phyloP scores from a whole-genome alignment of 1,140 invertebrate genomes.

The Sinella curviseta region DNA sequence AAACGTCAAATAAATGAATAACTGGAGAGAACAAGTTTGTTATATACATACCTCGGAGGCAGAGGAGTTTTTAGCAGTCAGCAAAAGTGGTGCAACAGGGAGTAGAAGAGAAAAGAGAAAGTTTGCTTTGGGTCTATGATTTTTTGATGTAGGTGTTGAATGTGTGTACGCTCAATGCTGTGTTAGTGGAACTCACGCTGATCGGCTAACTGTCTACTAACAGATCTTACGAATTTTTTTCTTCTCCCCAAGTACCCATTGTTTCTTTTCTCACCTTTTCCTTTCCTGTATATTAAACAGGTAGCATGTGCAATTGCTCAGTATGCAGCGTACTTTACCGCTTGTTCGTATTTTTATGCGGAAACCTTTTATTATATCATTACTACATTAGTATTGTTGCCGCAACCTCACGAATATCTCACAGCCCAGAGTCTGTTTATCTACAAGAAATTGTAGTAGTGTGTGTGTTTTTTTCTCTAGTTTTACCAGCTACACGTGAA shows the following conservation, averaged over 20 bases:
- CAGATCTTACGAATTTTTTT: too few relatives aligned
- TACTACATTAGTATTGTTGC: too few relatives aligned
- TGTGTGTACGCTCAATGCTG: neutral
- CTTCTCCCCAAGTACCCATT: neutral
- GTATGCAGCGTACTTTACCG: too few relatives aligned
- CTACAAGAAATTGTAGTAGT: too few relatives aligned
- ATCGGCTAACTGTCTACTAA: neutral
- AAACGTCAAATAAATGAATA: constrained; percentile 13
- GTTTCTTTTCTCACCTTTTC: neutral
- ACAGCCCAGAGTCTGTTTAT: too few relatives aligned
- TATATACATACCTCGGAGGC: neutral
- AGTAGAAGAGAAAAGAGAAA: neutral
- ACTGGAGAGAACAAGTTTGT: neutral
- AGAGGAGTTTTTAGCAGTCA: constrained; percentile 14
- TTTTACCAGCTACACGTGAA: too few relatives aligned
- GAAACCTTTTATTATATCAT: too few relatives aligned
- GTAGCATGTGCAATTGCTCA: too few relatives aligned
- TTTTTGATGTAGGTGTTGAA: neutral
- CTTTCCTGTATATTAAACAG: too few relatives aligned
- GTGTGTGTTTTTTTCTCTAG: too few relatives aligned
- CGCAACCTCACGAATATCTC: too few relatives aligned
- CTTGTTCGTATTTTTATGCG: too few relatives aligned
- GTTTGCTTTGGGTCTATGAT: neutral
- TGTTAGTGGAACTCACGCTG: neutral
- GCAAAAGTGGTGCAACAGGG: constrained; percentile 12